These are phyloP conservation scores for Pogonomyrmex californicus DNA, from an alignment of 1,140 invertebrate genomes.

Conservation along the genomic window DNA sequence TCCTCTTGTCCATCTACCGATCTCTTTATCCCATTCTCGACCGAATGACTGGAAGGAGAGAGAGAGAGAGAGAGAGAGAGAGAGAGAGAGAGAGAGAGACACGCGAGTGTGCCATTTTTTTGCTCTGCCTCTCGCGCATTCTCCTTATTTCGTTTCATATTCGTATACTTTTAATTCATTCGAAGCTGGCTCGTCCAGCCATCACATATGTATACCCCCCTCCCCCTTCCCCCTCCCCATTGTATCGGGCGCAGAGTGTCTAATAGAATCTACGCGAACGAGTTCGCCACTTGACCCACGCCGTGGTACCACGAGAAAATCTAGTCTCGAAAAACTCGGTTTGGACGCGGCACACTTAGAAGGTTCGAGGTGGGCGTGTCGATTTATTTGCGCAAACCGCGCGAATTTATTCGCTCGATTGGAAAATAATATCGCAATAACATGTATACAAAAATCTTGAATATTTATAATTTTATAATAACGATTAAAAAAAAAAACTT, in stretches of 20 bases:
- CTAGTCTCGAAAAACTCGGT: not conserved
- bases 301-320: conserved; percentile 57
- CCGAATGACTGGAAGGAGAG: conserved; percentile 3
- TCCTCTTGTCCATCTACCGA: conserved; percentile 33
- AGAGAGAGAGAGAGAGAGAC: conserved; percentile 31
- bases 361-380: not conserved
- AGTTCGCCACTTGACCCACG: conserved; percentile 72
- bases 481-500: not conserved
- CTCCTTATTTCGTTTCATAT: conserved; percentile 64
- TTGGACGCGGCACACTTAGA: not conserved
- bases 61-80: conserved; percentile 23
- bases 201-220: conserved; percentile 37
- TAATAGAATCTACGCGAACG: conserved; percentile 78
- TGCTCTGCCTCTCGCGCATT: conserved; percentile 44
- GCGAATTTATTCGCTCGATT: not conserved
- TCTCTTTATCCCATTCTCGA: conserved; percentile 53
- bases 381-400: not conserved
- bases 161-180: conserved; percentile 76
- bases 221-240: conserved; percentile 19
- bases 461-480: not conserved
- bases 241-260: conserved; percentile 67
- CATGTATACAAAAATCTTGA: not conserved
- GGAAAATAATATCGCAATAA: not conserved
- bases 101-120: conserved; percentile 60
- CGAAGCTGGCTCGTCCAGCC: conserved; percentile 68